Conservation (phyloP, 2,113 vertebrate species). For the Upupa epops region DNA sequence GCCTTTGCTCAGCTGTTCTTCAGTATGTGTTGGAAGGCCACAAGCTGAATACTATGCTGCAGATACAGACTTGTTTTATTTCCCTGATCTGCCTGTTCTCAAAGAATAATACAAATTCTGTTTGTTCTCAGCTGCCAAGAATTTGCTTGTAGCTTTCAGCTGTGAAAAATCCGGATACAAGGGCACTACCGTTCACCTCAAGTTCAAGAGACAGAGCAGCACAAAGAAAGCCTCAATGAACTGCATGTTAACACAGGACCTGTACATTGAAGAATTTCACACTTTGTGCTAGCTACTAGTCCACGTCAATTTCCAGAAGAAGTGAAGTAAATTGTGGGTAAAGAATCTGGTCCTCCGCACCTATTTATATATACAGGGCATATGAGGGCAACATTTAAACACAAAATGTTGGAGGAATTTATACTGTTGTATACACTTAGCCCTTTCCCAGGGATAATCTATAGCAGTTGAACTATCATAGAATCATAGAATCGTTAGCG, state of each 20-base stretch:
- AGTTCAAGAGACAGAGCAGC: not conserved
- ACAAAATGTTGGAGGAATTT: fast-evolving
- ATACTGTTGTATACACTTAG: too few relatives aligned
- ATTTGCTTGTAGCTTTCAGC: not conserved
- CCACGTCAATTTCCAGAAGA: not conserved
- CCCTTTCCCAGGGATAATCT: too few relatives aligned
- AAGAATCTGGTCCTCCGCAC: not conserved
- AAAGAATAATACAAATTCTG: not conserved
- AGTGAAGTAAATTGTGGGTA: not conserved
- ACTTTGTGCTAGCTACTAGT: fast-evolving
- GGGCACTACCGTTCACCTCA: not conserved
- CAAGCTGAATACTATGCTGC: not conserved
- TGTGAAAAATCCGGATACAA: not conserved
- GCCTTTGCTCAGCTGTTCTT: not conserved
- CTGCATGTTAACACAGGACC: fast-evolving
- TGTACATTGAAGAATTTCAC: fast-evolving
- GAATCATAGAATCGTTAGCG: too few relatives aligned
- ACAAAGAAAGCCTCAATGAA: not conserved
- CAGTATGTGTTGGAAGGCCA: not conserved
- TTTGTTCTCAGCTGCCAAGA: not conserved
- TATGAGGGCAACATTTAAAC: fast-evolving
- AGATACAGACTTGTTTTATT: not conserved
- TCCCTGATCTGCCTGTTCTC: not conserved
- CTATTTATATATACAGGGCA: not conserved
- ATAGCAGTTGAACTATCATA: too few relatives aligned